Base-by-base conservation (phyloP, 2,113 vertebrate genomes). In the Megaceryle maxima region DNA sequence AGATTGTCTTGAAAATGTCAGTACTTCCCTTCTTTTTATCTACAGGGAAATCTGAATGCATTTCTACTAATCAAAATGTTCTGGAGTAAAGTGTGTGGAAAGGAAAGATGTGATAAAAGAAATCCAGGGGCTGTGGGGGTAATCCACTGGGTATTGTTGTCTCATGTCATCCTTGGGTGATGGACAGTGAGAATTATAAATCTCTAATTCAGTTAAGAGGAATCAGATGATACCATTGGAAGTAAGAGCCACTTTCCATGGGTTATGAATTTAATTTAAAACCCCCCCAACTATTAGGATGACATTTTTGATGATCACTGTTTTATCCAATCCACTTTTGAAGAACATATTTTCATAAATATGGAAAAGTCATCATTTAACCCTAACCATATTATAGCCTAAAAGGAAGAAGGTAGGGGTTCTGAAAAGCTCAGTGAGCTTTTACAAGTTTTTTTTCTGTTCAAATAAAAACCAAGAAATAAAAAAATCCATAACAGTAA, bases 1-100 rank as follows among this genome's bases (percentile, higher is more conserved):
- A 94, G 86, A 63, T 67, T 26, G 33, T 37, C 79, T 87, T 72
- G 79, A 83, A 96, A 94, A 95, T 96, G 96, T 95, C 94, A 96
- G 79, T 19, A 60, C 50, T 88, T 90, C 83, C 82, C 60, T 95
- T 73, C n/a, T 44, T 79, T 72, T 50, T 53, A 50, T 85, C 93
- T 62, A 39, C 20, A 8, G 50, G 85, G 90, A 88, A 83, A 57
- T 94, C 55, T 79, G 75, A 80, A 57, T 43, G 14, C 26, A 43
- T 68, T 88, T 87, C 56, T 84, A 76, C 67, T 76, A 73, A 74
- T 59, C 66, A 80, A 83, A 87, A 78, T 24, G 69, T 82, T 62
- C 64, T 92, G 22, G 31, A 81, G 83, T 64, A 80, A 92, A 94
- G 64, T 22, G 33, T 82, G 66, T 37, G n/a, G 46, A 82, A 90